These are phyloP conservation scores for Nineta flava DNA, from an alignment of 2,888 invertebrate genomes.

Conservation along the genomic window DNA sequence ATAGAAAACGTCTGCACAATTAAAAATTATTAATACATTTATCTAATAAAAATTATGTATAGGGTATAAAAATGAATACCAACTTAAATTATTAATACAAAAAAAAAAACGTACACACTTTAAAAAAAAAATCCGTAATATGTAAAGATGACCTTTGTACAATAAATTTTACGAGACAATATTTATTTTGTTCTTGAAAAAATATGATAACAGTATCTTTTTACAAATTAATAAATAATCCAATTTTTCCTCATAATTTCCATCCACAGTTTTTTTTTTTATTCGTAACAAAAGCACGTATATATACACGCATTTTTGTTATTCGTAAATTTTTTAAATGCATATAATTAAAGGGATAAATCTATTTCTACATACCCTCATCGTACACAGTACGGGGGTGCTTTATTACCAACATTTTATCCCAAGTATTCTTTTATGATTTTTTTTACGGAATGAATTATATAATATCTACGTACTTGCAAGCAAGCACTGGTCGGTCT, in stretches of 20 bases:
- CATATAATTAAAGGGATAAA: background rate
- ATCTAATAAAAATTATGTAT: background rate
- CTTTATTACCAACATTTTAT: no score
- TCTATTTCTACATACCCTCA: background rate
- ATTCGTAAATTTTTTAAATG: background rate
- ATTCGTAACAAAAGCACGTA: background rate
- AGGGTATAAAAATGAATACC: background rate
- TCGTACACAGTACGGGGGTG: background rate
- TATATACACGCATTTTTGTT: background rate
- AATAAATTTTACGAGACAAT: slow-evolving; percentile 1
- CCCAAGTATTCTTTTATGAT: no score
- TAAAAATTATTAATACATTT: background rate
- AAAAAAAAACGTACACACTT: background rate
- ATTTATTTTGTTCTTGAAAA: background rate
- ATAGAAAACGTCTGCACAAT: no score
- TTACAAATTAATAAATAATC: background rate
- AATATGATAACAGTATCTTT: background rate
- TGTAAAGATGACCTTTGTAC: background rate
- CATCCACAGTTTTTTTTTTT: background rate
- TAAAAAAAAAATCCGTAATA: background rate
- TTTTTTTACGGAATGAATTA: no score
- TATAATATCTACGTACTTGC: no score
- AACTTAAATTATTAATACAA: background rate
- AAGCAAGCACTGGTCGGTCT: no score
- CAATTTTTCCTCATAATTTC: background rate